A percentile compares a stretch with the other conserved stretches of the same genome.
These are phyloP conservation scores for Carpatolechia fugitivella DNA, from an alignment of 2,888 invertebrate genomes.

Conservation along the genomic window DNA sequence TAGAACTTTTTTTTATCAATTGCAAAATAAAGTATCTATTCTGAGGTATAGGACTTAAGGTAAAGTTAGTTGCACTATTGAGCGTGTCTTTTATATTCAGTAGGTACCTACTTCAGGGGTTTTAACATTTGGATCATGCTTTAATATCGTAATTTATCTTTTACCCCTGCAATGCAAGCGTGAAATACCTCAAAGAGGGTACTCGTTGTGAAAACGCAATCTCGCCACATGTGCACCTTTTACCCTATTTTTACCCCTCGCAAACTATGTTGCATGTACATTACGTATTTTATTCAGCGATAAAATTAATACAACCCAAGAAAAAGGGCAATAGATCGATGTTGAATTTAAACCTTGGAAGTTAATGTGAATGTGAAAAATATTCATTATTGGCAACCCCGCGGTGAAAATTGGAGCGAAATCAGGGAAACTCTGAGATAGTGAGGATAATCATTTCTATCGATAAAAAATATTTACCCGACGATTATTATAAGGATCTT, in stretches of 20 bases:
- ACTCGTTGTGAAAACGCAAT: conserved; percentile 48
- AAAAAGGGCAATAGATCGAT: no score
- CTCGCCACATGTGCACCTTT: conserved; percentile 55
- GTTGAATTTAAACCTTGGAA: conserved; percentile 29
- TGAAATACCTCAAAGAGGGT: conserved; percentile 43
- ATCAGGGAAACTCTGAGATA: conserved; percentile 20
- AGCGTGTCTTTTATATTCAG: neutral
- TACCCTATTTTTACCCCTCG: neutral
- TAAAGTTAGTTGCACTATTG: neutral
- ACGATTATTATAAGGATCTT: no score
- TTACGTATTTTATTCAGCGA: neutral
- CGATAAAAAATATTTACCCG: no score
- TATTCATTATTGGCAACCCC: conserved; percentile 57
- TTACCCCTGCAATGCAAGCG: conserved; percentile 49
- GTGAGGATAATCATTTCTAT: conserved; percentile 24
- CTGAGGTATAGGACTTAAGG: no score
- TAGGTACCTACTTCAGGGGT: neutral
- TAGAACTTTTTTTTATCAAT: conserved; percentile 7
- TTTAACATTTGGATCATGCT: conserved; percentile 12
- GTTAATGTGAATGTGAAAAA: conserved; percentile 28
- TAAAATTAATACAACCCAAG: no score
- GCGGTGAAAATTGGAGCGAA: conserved; percentile 59
- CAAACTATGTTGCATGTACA: neutral
- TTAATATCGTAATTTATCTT: conserved; percentile 14
- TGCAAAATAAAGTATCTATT: neutral